Evolutionary conservation across 2,797 vertebrate species (phyloP).

Genomic region (Chaetodon trifasciatus): DNA sequence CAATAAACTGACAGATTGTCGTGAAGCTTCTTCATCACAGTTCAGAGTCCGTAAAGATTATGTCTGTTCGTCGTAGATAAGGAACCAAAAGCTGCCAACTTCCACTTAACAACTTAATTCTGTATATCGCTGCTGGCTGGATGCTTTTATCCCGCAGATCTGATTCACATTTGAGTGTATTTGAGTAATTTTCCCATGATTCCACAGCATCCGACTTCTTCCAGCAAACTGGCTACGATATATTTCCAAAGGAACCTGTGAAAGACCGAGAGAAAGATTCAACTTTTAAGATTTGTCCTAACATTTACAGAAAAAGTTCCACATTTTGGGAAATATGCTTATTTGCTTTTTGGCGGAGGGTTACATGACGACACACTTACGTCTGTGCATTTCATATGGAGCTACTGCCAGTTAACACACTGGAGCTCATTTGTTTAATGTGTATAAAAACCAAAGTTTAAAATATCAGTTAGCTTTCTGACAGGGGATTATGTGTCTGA

Average conservation of each 20-base stretch:
- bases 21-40: conserved; percentile 60
- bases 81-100: conserved; percentile 46
- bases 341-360: neutral
- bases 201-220: conserved; percentile 29
- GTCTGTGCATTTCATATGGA: neutral
- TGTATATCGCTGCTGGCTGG: conserved; percentile 7
- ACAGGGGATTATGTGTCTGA: too few relatives aligned
- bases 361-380: neutral
- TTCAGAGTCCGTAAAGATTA: conserved; percentile 50
- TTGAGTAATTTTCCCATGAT: conserved; percentile 29
- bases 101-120: conserved; percentile 16
- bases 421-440: too few relatives aligned
- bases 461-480: too few relatives aligned
- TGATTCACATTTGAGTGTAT: conserved; percentile 52
- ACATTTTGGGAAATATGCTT: neutral
- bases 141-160: conserved; percentile 34
- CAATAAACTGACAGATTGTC: conserved; percentile 66
- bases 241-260: conserved; percentile 82
- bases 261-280: conserved; percentile 16
- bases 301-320: neutral
- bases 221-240: conserved; percentile 71
- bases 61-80: conserved; percentile 16
- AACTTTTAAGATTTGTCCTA: neutral
- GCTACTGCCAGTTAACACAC: neutral
- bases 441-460: too few relatives aligned